Base-by-base conservation (phyloP, 2,797 vertebrate genomes). In the Cheirogaleus major region DNA sequence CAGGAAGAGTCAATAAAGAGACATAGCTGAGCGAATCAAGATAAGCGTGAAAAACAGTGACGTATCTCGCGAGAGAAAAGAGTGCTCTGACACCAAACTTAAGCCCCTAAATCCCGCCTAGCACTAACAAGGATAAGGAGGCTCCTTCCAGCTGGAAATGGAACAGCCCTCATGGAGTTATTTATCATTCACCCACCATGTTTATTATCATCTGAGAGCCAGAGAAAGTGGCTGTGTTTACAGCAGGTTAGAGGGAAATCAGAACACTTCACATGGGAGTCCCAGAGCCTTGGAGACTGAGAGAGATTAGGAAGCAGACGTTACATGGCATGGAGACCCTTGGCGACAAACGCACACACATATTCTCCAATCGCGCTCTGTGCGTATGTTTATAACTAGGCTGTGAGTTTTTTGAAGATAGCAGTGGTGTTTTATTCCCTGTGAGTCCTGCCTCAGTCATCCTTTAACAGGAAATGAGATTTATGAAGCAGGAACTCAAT, bases 191-290 rank as follows among this genome's bases (percentile, higher is more conserved):
- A 2, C 38, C 45, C 41, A 70, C 75, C 0, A 0, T 86, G 63
- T 78, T 88, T 76, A 83, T 95, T 75, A 78, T 35, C 65, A 35
- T 91, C 41, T 57, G 80, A 96, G 30, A 97, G 92, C 70, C 95
- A 92, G 96, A 93, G 95, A 97, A 97, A 98, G 91, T 50, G 96
- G 4, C 35, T 92, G 9, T 73, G 70, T 81, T 93, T 95, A 72
- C 0, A 11, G 30, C 76, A 61, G 85, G 50, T 30, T 93, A 96
- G 43, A 85, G 43, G 59, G 50, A 95, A 85, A 78, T 80, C 83
- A 12, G 41, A 93, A 87, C 35, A 61, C 25, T 82, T 84, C 63
- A 80, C 35, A 0, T 2, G 41, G 41, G 55, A 67, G 30, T 87
- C 15, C 1, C 4, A 94, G 82, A 61, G 18, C 57, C 41, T 13